These are phyloP conservation scores for Corythornis madagascariensis DNA, from an alignment of 2,113 vertebrate species.

Conservation along the genomic window DNA sequence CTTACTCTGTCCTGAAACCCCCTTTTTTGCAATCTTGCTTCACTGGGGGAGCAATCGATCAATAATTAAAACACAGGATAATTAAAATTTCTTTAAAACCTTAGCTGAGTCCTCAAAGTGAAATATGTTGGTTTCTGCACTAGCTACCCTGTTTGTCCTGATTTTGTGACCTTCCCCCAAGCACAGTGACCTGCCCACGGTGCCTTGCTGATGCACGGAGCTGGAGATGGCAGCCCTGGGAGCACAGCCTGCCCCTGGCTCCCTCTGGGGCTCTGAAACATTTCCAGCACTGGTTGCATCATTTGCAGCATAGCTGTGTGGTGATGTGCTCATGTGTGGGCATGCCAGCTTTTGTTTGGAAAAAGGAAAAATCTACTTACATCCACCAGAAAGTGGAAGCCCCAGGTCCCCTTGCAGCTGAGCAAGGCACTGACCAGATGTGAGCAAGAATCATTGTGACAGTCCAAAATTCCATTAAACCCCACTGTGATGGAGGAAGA, in stretches of 20 bases:
- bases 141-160: not conserved
- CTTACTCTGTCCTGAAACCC: slow-evolving; percentile 1
- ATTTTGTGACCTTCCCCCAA: not conserved
- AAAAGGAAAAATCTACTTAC: not conserved
- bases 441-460: not conserved
- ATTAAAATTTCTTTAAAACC: slow-evolving; percentile 30
- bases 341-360: not conserved
- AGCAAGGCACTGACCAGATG: not conserved
- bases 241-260: not conserved
- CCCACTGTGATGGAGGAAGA: fast-evolving
- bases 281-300: slow-evolving; percentile 68
- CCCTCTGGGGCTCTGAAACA: slow-evolving; percentile 53
- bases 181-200: fast-evolving
- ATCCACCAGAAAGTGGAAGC: not conserved
- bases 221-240: not conserved
- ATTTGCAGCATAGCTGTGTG: not conserved
- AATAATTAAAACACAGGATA: slow-evolving; percentile 9
- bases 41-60: not conserved
- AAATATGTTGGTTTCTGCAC: not conserved
- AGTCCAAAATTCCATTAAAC: not conserved
- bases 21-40: slow-evolving; percentile 1
- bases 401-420: not conserved
- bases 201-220: not conserved
- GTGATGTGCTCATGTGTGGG: not conserved
- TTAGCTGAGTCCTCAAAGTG: not conserved